Evolutionary conservation across 2,113 vertebrate genomes (phyloP).

Genomic region (Balaeniceps rex): DNA sequence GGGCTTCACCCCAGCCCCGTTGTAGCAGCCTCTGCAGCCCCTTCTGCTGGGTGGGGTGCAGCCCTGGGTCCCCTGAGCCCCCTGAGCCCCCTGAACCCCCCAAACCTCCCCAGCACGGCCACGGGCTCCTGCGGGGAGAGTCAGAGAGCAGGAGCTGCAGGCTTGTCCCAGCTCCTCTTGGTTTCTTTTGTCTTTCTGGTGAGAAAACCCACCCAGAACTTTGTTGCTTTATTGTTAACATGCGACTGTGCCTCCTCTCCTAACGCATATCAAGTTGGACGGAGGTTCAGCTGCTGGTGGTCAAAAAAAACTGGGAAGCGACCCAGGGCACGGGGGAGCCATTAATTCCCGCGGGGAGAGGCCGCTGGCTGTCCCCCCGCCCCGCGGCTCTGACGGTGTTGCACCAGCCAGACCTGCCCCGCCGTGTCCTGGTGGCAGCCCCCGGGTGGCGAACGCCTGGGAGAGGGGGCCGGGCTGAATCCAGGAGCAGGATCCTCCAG

Average conservation of each 20-base stretch:
- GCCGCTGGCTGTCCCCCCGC: too few species aligned
- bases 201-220: neutral
- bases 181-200: neutral
- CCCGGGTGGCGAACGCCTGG: neutral
- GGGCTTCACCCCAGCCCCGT: neutral
- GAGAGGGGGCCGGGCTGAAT: neutral
- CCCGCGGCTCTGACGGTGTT: too few species aligned
- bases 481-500: neutral
- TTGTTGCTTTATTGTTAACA: neutral
- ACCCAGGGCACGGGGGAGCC: fast-evolving
- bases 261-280: neutral
- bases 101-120: neutral
- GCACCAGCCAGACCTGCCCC: neutral
- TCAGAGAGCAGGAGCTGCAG: neutral
- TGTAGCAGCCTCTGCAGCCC: neutral
- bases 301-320: neutral
- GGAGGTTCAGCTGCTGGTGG: neutral
- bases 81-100: neutral
- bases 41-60: neutral
- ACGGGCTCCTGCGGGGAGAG: neutral
- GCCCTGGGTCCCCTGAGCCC: neutral
- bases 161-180: neutral
- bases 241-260: neutral
- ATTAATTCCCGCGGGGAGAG: fast-evolving
- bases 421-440: neutral